Percentiles rank a stretch among this genome's conserved stretches.
Evolutionary conservation across 2,888 invertebrate genomes (phyloP).

Genomic region (Rapana venosa): DNA sequence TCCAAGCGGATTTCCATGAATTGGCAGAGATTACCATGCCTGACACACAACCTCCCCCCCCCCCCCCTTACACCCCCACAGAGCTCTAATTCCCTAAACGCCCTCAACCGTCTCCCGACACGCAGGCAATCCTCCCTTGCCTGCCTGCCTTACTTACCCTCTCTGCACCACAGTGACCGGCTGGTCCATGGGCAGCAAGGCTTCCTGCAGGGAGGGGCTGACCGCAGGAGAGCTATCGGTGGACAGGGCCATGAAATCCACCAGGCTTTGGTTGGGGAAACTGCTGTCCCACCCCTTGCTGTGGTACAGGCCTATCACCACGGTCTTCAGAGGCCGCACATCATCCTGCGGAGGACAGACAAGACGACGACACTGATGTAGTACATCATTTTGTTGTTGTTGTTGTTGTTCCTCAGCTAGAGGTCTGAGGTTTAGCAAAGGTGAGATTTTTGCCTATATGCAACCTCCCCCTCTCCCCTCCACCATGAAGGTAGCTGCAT

Average conservation of each 20-base stretch:
- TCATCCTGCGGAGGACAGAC: not conserved
- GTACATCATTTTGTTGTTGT: too few relatives aligned
- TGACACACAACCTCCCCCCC: not conserved
- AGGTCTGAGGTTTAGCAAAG: too few relatives aligned
- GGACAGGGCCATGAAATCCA: conserved; percentile 1
- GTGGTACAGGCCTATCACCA: conserved; percentile 16
- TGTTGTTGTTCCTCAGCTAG: too few relatives aligned
- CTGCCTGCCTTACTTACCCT: not conserved
- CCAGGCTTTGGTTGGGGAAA: not conserved
- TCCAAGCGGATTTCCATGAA: too few relatives aligned
- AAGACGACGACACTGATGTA: not conserved
- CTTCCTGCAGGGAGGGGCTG: not conserved
- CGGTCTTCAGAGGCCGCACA: not conserved
- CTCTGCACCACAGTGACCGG: not conserved
- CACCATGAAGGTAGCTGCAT: too few relatives aligned
- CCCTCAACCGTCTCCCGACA: not conserved
- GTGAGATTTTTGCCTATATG: too few relatives aligned
- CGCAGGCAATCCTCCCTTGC: not conserved
- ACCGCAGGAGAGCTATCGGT: not conserved
- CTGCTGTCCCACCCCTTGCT: not conserved
- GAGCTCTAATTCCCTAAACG: not conserved
- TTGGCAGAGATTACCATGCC: too few relatives aligned
- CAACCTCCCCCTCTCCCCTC: too few relatives aligned
- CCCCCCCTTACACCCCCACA: not conserved
- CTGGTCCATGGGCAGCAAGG: not conserved